These are phyloP conservation scores for Melipona quadrifasciata DNA, from an alignment of 1,140 invertebrate genomes.

Conservation along the genomic window DNA sequence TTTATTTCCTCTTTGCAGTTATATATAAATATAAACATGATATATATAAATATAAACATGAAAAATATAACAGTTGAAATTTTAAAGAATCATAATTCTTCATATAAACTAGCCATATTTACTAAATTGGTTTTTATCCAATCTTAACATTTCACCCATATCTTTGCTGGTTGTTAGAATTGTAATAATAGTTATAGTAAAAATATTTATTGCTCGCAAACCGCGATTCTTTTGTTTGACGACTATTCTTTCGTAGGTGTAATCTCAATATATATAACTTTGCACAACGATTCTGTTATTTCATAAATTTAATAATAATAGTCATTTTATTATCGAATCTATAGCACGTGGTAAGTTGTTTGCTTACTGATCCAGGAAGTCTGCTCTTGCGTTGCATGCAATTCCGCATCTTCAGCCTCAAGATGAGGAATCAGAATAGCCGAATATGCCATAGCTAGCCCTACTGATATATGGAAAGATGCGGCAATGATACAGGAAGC, in stretches of 20 bases:
- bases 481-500: conserved; percentile 82
- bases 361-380: conserved; percentile 82
- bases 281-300: background rate
- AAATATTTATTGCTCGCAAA: background rate
- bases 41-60: no score
- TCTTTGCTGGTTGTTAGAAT: background rate
- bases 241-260: background rate
- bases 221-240: background rate
- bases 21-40: no score
- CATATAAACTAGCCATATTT: no score
- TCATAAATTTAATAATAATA: background rate
- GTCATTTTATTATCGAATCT: no score
- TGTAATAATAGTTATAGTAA: background rate
- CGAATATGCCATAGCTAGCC: conserved; percentile 83
- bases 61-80: no score
- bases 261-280: background rate
- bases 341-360: background rate
- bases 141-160: background rate
- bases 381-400: conserved; percentile 76
- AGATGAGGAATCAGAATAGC: conserved; percentile 83
- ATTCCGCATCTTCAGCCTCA: conserved; percentile 73
- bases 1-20: no score
- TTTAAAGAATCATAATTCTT: no score
- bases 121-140: background rate
- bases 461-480: conserved; percentile 83